Base-by-base conservation (phyloP, 2,888 invertebrate species). In the Drosophila nigritarsus region DNA sequence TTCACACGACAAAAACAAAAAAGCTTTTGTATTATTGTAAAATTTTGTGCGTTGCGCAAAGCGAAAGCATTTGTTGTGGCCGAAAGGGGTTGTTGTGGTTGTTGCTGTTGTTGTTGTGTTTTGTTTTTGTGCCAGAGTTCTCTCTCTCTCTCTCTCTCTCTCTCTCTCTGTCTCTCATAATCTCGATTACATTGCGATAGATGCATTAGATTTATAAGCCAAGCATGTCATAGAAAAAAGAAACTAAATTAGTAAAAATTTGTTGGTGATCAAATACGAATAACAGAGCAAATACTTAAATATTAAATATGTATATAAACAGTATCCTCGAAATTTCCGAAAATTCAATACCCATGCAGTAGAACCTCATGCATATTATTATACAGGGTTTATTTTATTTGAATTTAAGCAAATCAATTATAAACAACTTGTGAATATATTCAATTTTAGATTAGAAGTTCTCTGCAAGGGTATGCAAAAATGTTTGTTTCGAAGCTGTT, bases 221-320 rank as follows among this genome's bases (percentile, higher is more conserved):
- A 92, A 89, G 91, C 91, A 89, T 87, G 89, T 91, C 91, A 91
- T 80, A 91, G 89, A 91, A 92, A 89, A 92, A 80, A 91, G 89
- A 90, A 91, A 90, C 91, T 91, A 90, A 77, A 91, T 91, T 91
- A 91, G 91, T 91, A 77, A 87, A 91, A 86, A 79, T 77, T 55
- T 67, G 78, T 80, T 81, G 75, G 78, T 65, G 71, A 80, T 83
- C 82, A 77, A 75, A 70, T 75, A 58, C 67, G 61, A 42, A 29
- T 70, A 58, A 4, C 48, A 71, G 15, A 40, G 54, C 9, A 59
- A 49, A 30, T 58, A 49, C 49, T 68, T 69, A 64, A 36, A 61
- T 49, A 55, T 42, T 65, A 50, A 29, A 66, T 20, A 20, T 29
- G 20, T 18, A 18, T 32, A 30, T n/a, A 34, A 55, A 32, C 3